A percentile compares a stretch with the other conserved stretches of the same genome.
Evolutionary conservation across 1,140 invertebrate species (phyloP).

Genomic region (Lasioglossum baleicum): DNA sequence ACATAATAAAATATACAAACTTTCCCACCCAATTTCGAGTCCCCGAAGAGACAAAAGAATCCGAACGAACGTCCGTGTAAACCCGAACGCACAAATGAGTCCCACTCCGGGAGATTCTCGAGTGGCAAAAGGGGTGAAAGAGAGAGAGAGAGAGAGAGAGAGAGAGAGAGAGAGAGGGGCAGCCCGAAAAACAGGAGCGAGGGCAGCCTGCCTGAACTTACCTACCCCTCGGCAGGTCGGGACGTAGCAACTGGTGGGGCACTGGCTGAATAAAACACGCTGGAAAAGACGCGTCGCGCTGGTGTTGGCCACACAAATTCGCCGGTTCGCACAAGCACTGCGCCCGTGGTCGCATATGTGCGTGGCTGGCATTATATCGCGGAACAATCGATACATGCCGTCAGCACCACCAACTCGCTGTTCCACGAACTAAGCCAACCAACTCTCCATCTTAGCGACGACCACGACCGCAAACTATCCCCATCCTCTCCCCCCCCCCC

Average conservation of each 20-base stretch:
- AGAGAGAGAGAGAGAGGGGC: too few relatives aligned
- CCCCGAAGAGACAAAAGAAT: conserved; percentile 29
- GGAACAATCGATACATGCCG: conserved; percentile 76
- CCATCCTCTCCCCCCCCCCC: neutral
- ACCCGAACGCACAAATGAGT: conserved; percentile 23
- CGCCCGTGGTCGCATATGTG: conserved; percentile 67
- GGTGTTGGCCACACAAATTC: conserved; percentile 56
- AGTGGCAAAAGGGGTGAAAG: conserved; percentile 8
- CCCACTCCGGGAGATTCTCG: neutral
- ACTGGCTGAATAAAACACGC: conserved; percentile 36
- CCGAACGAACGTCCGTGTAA: neutral
- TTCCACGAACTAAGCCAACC: conserved; percentile 68
- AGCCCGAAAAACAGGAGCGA: conserved; percentile 24
- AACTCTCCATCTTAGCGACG: conserved; percentile 40
- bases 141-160: too few relatives aligned
- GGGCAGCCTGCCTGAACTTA: conserved; percentile 10
- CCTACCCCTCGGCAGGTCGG: conserved; percentile 30
- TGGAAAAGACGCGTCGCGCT: conserved; percentile 32
- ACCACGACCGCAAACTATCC: conserved; percentile 65
- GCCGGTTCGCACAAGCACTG: conserved; percentile 55
- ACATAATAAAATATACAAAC: conserved; percentile 27
- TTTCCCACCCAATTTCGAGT: conserved; percentile 10
- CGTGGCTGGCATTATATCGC: conserved; percentile 71
- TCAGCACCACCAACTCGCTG: conserved; percentile 62
- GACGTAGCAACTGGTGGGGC: conserved; percentile 43